Conservation (phyloP, 2,797 vertebrate genomes). For the Anabas testudineus region DNA sequence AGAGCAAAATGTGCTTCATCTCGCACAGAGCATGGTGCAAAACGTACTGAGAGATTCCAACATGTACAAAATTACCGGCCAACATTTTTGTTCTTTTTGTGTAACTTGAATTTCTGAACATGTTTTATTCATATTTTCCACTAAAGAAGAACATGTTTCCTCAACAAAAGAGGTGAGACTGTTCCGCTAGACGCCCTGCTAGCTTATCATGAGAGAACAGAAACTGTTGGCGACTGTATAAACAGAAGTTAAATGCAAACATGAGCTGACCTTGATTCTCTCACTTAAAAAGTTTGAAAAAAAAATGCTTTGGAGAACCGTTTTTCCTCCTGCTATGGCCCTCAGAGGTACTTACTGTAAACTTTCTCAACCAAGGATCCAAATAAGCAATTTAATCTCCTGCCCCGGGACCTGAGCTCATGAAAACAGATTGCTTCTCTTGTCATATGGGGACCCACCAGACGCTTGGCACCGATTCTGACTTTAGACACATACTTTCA, state of each 20-base stretch:
- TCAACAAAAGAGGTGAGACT: background rate
- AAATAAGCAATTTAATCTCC: conserved; percentile 72
- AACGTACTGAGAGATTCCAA: background rate
- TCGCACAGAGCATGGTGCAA: background rate
- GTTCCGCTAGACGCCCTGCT: background rate
- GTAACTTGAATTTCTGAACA: background rate
- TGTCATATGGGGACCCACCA: conserved; percentile 55
- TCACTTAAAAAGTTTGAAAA: conserved; percentile 27
- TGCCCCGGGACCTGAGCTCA: conserved; percentile 55
- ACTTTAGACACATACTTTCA: conserved; percentile 35
- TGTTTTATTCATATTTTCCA: background rate
- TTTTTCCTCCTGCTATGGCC: conserved; percentile 24
- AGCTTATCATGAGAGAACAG: background rate
- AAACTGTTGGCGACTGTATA: background rate
- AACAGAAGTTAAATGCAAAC: conserved; percentile 22
- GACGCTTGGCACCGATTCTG: conserved; percentile 48
- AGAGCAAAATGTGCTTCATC: background rate
- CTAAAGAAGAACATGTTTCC: background rate
- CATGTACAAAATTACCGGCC: background rate
- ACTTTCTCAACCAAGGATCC: conserved; percentile 62
- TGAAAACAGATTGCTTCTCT: conserved; percentile 64
- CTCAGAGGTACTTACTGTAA: conserved; percentile 59
- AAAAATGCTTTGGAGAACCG: conserved; percentile 42
- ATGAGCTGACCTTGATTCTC: conserved; percentile 41
- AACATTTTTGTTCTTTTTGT: background rate